Evolutionary conservation across 2,797 vertebrate genomes (phyloP).

Genomic region (Danionella dracula): DNA sequence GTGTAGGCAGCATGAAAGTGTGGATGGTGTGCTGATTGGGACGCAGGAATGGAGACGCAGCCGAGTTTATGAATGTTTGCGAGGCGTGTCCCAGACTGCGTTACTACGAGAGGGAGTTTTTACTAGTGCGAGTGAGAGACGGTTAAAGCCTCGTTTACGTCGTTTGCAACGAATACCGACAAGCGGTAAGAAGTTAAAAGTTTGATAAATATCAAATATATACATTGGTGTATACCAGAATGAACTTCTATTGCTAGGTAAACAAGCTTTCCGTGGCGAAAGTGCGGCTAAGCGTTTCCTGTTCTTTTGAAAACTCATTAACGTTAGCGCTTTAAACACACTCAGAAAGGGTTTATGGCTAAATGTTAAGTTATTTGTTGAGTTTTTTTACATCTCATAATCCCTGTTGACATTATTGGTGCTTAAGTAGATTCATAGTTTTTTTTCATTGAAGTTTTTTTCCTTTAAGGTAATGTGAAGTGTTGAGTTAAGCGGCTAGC

Average conservation of each 20-base stretch:
- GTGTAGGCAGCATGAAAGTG: too few species aligned
- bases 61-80: neutral
- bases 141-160: neutral
- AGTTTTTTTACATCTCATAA: too few species aligned
- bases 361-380: too few species aligned
- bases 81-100: slow-evolving; percentile 3
- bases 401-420: too few species aligned
- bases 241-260: neutral
- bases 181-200: neutral
- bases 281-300: slow-evolving; percentile 4
- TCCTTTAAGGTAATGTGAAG: too few species aligned
- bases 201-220: neutral
- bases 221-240: neutral
- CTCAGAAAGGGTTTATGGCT: too few species aligned
- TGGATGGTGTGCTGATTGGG: too few species aligned
- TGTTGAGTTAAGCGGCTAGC: too few species aligned
- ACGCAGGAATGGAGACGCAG: too few species aligned
- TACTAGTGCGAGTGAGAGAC: neutral
- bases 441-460: too few species aligned
- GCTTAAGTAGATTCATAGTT: too few species aligned
- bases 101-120: neutral
- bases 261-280: neutral
- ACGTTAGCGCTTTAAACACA: neutral
- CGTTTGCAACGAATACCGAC: neutral
- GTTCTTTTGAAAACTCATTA: neutral